Conservation (phyloP, 2,888 invertebrate species). For the Aromia moschata region DNA sequence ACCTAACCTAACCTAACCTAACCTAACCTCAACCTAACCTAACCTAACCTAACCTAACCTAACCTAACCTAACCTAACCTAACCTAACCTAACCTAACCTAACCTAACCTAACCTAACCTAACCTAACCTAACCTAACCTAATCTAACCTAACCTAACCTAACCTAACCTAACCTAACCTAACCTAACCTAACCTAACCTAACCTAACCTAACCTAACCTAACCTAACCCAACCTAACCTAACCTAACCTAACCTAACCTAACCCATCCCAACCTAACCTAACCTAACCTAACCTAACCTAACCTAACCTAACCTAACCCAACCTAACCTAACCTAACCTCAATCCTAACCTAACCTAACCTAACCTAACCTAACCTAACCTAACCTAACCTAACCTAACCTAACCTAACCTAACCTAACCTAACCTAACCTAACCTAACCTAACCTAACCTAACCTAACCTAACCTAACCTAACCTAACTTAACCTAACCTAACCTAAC, state of each 20-base stretch:
- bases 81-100: conserved; percentile 34
- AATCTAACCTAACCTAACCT: conserved; percentile 38
- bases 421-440: conserved; percentile 18
- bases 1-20: background rate
- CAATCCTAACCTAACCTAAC: conserved; percentile 18
- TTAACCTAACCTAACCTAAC: background rate
- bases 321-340: conserved; percentile 31
- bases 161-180: conserved; percentile 37
- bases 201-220: conserved; percentile 34
- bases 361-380: conserved; percentile 4
- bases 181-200: conserved; percentile 34
- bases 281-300: conserved; percentile 32
- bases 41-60: conserved; percentile 36
- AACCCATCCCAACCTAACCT: conserved; percentile 26
- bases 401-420: conserved; percentile 21
- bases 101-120: conserved; percentile 31
- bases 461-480: conserved; percentile 3
- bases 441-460: conserved; percentile 18
- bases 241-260: conserved; percentile 33
- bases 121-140: conserved; percentile 37
- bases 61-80: conserved; percentile 34
- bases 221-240: conserved; percentile 34
- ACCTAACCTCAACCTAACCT: conserved; percentile 26
- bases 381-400: conserved; percentile 8
- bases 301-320: conserved; percentile 24